A percentile compares a stretch with the other conserved stretches of the same genome.
Evolutionary conservation across 1,140 invertebrate genomes (phyloP).

Genomic region (Melitaea cinxia): DNA sequence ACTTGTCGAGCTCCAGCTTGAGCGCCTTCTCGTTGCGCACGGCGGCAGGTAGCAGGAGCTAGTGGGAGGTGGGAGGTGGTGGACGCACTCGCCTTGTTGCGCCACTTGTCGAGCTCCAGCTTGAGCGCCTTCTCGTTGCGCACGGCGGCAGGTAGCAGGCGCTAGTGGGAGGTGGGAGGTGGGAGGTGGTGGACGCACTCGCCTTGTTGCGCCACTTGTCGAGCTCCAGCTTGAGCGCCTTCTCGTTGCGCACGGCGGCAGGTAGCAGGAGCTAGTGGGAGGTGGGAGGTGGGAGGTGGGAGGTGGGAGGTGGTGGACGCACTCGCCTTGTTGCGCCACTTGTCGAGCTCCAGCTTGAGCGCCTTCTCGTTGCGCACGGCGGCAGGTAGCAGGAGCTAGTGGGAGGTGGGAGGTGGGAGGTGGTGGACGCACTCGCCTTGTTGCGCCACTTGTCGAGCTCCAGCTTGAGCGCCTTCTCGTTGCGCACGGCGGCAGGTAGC

Average conservation of each 20-base stretch:
- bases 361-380: slow-evolving; percentile 7
- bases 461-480: slow-evolving; percentile 6
- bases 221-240: slow-evolving; percentile 6
- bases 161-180: not conserved
- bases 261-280: not conserved
- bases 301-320: no score
- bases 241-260: slow-evolving; percentile 3
- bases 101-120: slow-evolving; percentile 6
- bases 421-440: not conserved
- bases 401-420: no score
- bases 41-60: not conserved
- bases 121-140: slow-evolving; percentile 8
- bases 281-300: no score
- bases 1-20: slow-evolving; percentile 6
- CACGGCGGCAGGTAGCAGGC: not conserved
- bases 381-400: not conserved
- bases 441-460: slow-evolving; percentile 6
- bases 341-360: slow-evolving; percentile 6
- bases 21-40: slow-evolving; percentile 8
- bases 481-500: not conserved
- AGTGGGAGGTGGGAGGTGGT: not conserved
- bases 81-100: not conserved
- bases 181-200: no score
- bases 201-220: slow-evolving; percentile 5
- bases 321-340: slow-evolving; percentile 4